phyloP scores from a whole-genome alignment of 2,113 vertebrate species.

The Muscicapa adusta region DNA sequence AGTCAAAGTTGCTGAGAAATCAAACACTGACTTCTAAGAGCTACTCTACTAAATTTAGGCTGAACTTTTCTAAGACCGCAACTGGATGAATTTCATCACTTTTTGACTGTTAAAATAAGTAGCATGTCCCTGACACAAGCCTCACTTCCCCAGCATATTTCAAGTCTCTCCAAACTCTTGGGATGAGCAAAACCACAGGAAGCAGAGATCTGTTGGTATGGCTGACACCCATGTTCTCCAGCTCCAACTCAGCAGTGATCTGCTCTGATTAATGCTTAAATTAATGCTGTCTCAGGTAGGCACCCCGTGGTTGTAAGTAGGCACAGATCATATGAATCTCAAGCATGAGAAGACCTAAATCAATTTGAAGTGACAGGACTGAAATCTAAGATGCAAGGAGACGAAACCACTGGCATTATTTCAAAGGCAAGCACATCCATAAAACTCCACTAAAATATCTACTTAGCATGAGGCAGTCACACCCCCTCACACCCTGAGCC shows the following conservation, averaged over 20 bases:
- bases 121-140: background rate
- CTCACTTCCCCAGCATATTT: background rate
- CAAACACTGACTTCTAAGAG: background rate
- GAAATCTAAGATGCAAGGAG: background rate
- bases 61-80: background rate
- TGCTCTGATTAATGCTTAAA: background rate
- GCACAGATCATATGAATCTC: background rate
- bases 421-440: background rate
- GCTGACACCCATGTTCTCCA: background rate
- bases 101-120: background rate
- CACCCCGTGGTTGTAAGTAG: background rate
- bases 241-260: background rate
- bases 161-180: background rate
- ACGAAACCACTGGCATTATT: background rate
- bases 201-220: background rate
- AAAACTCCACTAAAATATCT: background rate
- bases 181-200: background rate
- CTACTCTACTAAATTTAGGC: background rate
- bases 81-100: background rate
- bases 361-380: background rate
- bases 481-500: background rate
- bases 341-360: background rate
- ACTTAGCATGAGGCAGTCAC: background rate
- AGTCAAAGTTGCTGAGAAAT: background rate
- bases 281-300: background rate